These are phyloP conservation scores for Eupelmus urozonus DNA, from an alignment of 2,888 invertebrate genomes.

Conservation along the genomic window DNA sequence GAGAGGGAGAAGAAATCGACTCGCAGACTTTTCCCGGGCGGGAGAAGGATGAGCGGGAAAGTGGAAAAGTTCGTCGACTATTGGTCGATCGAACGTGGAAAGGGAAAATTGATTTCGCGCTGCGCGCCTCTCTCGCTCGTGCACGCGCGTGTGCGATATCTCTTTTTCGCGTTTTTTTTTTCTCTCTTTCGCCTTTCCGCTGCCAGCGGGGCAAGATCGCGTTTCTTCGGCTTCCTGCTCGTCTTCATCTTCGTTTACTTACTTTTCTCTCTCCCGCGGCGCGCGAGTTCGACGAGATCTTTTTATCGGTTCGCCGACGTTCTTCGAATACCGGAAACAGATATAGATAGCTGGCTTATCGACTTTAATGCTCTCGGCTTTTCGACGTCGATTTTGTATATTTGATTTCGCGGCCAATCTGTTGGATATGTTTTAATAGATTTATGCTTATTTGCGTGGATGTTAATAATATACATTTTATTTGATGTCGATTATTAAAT, in stretches of 20 bases:
- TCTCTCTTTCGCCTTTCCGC: not conserved
- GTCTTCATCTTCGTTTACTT: constrained; percentile 1
- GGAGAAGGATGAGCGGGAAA: constrained; percentile 27
- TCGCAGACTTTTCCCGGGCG: too few relatives aligned
- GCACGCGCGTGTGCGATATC: not conserved
- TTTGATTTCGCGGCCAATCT: too few relatives aligned
- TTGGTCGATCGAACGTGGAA: constrained; percentile 12
- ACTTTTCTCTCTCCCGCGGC: not conserved
- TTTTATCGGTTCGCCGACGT: constrained; percentile 30
- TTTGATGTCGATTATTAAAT: too few relatives aligned
- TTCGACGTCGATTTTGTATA: constrained; percentile 8
- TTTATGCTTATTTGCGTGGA: too few relatives aligned
- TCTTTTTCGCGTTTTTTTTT: constrained; percentile 23
- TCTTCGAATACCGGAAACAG: constrained; percentile 13
- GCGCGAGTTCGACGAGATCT: not conserved
- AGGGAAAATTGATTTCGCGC: constrained; percentile 48
- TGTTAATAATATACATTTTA: too few relatives aligned
- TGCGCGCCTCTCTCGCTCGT: not conserved
- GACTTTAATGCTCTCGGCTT: constrained; percentile 23
- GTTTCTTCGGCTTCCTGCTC: not conserved
- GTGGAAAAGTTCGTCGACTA: constrained; percentile 36
- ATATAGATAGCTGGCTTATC: constrained; percentile 8
- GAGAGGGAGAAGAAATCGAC: not conserved
- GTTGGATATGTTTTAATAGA: too few relatives aligned
- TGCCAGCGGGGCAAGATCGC: too few relatives aligned